Evolutionary conservation across 1,140 invertebrate species (phyloP).

Genomic region (Mya arenaria): DNA sequence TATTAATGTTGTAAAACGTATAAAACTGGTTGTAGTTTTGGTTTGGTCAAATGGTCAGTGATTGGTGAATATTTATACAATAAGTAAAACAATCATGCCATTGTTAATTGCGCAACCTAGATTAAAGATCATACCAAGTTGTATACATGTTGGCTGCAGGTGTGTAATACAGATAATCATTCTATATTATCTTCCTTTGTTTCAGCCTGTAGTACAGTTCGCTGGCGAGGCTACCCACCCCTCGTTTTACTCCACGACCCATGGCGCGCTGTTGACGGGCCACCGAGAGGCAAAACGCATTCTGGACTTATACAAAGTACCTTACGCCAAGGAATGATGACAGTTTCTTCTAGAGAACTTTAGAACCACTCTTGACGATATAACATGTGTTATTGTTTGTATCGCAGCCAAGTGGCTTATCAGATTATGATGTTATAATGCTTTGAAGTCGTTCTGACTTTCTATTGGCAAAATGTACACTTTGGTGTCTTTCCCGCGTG

Average conservation of each 20-base stretch:
- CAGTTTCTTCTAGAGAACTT: too few relatives aligned
- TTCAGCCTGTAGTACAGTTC: conserved; percentile 91
- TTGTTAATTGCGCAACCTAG: too few relatives aligned
- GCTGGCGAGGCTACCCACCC: conserved; percentile 97
- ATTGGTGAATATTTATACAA: too few relatives aligned
- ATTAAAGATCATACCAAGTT: too few relatives aligned
- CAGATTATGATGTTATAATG: background rate
- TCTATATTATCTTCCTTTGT: too few relatives aligned
- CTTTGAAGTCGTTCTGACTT: background rate
- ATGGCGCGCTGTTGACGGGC: conserved; percentile 95
- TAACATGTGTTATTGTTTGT: background rate
- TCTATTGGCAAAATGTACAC: background rate
- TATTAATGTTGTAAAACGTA: too few relatives aligned
- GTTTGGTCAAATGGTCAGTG: too few relatives aligned
- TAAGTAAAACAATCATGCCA: too few relatives aligned
- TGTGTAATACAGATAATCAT: too few relatives aligned
- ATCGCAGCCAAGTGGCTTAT: background rate
- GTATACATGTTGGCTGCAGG: too few relatives aligned
- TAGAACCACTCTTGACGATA: background rate
- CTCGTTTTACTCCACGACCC: conserved; percentile 96
- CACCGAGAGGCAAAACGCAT: conserved; percentile 89
- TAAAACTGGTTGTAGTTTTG: too few relatives aligned
- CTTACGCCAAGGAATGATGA: background rate
- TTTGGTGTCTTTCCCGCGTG: background rate
- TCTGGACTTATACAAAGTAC: conserved; percentile 64